These are phyloP conservation scores for Phenganax marumi DNA, from an alignment of 92 coral and sea anemone genomes.

Conservation along the genomic window DNA sequence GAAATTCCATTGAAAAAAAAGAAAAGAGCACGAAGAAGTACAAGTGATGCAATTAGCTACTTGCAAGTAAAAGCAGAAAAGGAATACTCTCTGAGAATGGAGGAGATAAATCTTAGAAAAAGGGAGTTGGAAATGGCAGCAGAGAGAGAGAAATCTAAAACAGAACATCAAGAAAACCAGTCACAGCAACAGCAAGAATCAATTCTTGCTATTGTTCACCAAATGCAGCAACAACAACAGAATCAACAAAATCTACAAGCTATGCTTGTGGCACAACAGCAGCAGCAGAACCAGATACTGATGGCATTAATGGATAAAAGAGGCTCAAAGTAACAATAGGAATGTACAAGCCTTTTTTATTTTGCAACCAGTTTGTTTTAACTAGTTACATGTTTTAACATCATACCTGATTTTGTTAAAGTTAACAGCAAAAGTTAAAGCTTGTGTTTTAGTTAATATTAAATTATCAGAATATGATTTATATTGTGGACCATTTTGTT, in stretches of 20 bases:
- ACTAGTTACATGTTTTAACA: no score
- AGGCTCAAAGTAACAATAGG: neutral
- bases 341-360: neutral
- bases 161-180: slow-evolving; percentile 7
- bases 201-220: slow-evolving; percentile 1
- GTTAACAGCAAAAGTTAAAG: neutral
- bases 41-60: slow-evolving; percentile 23
- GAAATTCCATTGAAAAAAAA: neutral
- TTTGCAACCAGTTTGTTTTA: neutral
- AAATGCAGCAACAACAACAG: slow-evolving; percentile 19
- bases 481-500: neutral
- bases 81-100: slow-evolving; percentile 13
- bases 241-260: slow-evolving; percentile 22
- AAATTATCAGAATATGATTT: neutral
- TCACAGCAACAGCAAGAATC: slow-evolving; percentile 15
- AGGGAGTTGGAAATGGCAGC: slow-evolving; percentile 24
- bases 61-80: slow-evolving; percentile 6
- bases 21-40: slow-evolving; percentile 21
- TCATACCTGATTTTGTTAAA: neutral
- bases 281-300: slow-evolving; percentile 20
- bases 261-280: slow-evolving; percentile 11
- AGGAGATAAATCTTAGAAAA: slow-evolving; percentile 18
- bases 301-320: slow-evolving; percentile 16
- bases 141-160: slow-evolving; percentile 19
- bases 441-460: neutral